Conservation (phyloP, 2,797 vertebrate genomes). For the Fundulus diaphanus region DNA sequence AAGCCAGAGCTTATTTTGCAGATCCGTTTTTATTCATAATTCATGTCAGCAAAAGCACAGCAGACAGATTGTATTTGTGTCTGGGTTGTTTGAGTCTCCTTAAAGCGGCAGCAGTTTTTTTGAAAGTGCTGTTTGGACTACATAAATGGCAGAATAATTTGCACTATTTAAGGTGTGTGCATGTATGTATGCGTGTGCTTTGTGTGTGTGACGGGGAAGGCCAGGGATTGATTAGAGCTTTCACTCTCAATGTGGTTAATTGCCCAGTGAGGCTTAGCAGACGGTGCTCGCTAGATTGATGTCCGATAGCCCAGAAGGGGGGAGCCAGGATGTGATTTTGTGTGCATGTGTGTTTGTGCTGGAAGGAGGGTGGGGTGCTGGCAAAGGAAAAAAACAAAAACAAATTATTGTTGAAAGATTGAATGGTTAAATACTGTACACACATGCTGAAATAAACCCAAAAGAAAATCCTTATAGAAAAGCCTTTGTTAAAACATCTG, state of each 20-base stretch:
- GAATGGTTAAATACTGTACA: constrained; percentile 68
- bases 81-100: constrained; percentile 24
- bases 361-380: constrained; percentile 13
- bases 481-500: constrained; percentile 43
- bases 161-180: constrained; percentile 46
- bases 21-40: constrained; percentile 16
- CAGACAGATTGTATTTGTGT: constrained; percentile 15
- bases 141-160: constrained; percentile 57
- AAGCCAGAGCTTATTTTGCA: background rate
- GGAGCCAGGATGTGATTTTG: constrained; percentile 6
- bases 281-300: constrained; percentile 82
- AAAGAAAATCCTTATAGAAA: constrained; percentile 46
- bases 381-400: constrained; percentile 37
- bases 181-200: constrained; percentile 32
- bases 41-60: constrained; percentile 17
- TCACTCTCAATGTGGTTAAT: constrained; percentile 86
- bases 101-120: constrained; percentile 45
- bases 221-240: constrained; percentile 86
- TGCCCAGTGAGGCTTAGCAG: constrained; percentile 84
- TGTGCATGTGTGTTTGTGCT: constrained; percentile 17
- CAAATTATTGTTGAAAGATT: constrained; percentile 74
- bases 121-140: constrained; percentile 53
- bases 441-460: constrained; percentile 59
- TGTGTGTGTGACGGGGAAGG: constrained; percentile 72
- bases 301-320: constrained; percentile 73